These are phyloP conservation scores for Triplophysa yarkandensis DNA, from an alignment of 2,797 vertebrate species.

Conservation along the genomic window DNA sequence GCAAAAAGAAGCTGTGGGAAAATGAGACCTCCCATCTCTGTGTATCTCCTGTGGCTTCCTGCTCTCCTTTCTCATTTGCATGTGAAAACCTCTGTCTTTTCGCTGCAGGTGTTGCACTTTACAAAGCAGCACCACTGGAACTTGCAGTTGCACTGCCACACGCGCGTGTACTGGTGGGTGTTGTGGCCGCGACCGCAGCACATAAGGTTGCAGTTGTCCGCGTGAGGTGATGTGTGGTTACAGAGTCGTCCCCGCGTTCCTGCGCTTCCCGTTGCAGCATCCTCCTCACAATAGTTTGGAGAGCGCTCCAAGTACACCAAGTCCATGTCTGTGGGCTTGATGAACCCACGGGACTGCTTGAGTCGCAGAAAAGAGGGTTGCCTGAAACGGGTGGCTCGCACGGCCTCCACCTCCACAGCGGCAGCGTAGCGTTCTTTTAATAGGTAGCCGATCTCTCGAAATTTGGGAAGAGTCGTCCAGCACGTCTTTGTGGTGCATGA, in stretches of 20 bases:
- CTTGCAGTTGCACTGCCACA: conserved; percentile 99
- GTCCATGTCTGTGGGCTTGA: conserved; percentile 94
- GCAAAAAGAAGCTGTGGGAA: conserved; percentile 81
- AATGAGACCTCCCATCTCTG: conserved; percentile 58
- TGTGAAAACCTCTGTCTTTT: conserved; percentile 94
- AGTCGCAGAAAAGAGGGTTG: conserved; percentile 96
- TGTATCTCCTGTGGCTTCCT: neutral
- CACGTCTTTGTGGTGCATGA: conserved; percentile 98
- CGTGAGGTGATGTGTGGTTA: conserved; percentile 88
- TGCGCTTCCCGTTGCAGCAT: conserved; percentile 86
- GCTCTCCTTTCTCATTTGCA: conserved; percentile 82
- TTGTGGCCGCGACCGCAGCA: conserved; percentile 96
- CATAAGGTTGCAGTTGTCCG: conserved; percentile 91
- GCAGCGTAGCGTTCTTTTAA: conserved; percentile 93
- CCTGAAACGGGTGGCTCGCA: conserved; percentile 90
- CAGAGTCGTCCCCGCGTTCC: conserved; percentile 93
- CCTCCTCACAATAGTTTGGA: conserved; percentile 99
- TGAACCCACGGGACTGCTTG: conserved; percentile 92
- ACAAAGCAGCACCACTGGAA: conserved; percentile 99
- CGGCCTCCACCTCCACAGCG: conserved; percentile 93
- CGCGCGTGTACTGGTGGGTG: conserved; percentile 95
- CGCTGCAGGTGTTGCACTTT: conserved; percentile 96
- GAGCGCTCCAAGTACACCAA: conserved; percentile 97
- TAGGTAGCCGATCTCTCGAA: conserved; percentile 93
- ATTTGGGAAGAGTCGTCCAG: conserved; percentile 96